These are phyloP conservation scores for Cliona cf. orientalis DNA, from an alignment of 37 sponge, comb jelly and placozoan genomes.

Conservation along the genomic window DNA sequence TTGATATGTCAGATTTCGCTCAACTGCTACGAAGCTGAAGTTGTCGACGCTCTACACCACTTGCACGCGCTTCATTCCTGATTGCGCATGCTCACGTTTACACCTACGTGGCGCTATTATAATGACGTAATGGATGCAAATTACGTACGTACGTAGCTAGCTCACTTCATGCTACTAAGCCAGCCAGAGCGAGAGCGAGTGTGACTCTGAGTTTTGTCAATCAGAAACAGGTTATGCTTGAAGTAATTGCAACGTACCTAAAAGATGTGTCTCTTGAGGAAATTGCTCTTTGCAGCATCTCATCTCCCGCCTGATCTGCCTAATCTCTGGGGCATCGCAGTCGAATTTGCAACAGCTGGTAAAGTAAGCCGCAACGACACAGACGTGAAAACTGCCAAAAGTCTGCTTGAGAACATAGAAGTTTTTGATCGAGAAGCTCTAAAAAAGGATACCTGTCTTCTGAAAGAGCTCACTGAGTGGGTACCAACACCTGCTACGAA, in stretches of 20 bases:
- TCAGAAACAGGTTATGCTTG: slow-evolving; percentile 9
- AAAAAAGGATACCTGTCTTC: not conserved
- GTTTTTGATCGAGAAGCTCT: slow-evolving; percentile 15
- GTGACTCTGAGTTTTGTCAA: no score
- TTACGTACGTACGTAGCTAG: no score
- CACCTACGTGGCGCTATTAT: no score
- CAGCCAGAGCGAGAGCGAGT: no score
- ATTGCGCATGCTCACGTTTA: no score
- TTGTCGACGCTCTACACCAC: no score
- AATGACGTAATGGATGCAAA: no score
- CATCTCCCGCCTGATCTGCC: slow-evolving; percentile 21
- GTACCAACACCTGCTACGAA: not conserved
- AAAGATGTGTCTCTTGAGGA: slow-evolving; percentile 44
- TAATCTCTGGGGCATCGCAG: slow-evolving; percentile 16
- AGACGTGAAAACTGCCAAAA: not conserved
- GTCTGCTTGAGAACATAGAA: slow-evolving; percentile 20
- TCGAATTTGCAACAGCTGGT: slow-evolving; percentile 31
- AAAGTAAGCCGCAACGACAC: not conserved
- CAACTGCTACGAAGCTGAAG: no score
- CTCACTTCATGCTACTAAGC: no score
- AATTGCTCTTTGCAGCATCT: slow-evolving; percentile 28
- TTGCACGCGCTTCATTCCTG: no score
- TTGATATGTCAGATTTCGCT: no score
- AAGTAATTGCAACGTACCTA: not conserved
- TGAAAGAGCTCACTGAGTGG: slow-evolving; percentile 8